Base-by-base conservation (phyloP, 2,888 invertebrate genomes). In the Drosophila hawaiiensis region DNA sequence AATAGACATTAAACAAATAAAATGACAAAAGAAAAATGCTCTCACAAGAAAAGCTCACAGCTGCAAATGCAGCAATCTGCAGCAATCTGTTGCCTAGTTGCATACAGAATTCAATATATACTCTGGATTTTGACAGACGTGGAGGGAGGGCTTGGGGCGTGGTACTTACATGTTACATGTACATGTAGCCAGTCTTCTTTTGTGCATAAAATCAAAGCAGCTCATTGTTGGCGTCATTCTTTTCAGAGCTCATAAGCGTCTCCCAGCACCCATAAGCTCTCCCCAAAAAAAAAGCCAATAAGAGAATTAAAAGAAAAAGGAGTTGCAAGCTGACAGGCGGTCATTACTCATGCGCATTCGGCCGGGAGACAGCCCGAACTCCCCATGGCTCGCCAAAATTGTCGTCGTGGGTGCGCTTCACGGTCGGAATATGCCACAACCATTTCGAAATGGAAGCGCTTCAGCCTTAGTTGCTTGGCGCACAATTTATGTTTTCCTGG, bases 401-500 rank as follows among this genome's bases (percentile, higher is more conserved):
- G 60, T 62, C 47, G 50, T 43, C 43, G 55, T 29, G 37, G 62
- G 41, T 39, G 53, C 61, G 64, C 67, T 62, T 37, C 59, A 73
- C 67, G 81, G 77, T 67, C 37, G 69, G 65, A 68, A 70, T 68
- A 60, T 65, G 78, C 83, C 80, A 64, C 53, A 39, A 16, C 58
- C 58, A 58, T 58, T 41, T 22, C 29, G 16, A 43, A 58, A 43
- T 47, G 47, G 47, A 31, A 43, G 10, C n/a, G 43, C 29, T 53
- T 60, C 63, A 47, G 68, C 71, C 65, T 63, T 68, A 64, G 78
- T 71, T 80, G 73, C 87, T 91, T 91, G 87, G 83, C 90, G 70
- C 73, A 52, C 78, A 87, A 87, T 87, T 87, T 87, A 87, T 87
- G 91, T 76, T 89, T 90, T 91, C 86, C 91, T 90, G 87, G 78